These are phyloP conservation scores for Solen grandis DNA, from an alignment of 1,140 invertebrate genomes.

Conservation along the genomic window DNA sequence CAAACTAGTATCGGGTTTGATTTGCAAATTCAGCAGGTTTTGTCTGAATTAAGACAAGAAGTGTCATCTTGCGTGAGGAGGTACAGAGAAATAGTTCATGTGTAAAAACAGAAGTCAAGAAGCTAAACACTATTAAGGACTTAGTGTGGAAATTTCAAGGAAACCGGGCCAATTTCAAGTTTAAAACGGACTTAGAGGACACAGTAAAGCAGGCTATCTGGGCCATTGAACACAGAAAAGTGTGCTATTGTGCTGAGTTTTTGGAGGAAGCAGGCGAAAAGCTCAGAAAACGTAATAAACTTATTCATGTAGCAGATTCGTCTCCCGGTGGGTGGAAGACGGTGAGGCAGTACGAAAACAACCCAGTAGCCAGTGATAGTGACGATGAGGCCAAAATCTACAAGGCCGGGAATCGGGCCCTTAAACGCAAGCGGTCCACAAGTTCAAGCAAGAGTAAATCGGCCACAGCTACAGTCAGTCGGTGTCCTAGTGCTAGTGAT, in stretches of 20 bases:
- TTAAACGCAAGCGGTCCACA: neutral
- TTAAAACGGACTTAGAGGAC: slow-evolving; percentile 17
- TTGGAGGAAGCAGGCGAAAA: neutral
- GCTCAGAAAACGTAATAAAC: slow-evolving; percentile 3
- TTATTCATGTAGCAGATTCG: neutral
- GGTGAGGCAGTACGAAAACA: neutral
- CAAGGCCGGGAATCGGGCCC: neutral
- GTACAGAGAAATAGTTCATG: neutral
- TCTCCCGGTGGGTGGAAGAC: neutral
- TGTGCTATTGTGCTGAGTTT: neutral
- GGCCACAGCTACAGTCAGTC: neutral
- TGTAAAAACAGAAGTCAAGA: slow-evolving; percentile 28
- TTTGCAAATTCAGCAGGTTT: neutral
- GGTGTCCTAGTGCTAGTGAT: neutral
- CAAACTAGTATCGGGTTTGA: neutral
- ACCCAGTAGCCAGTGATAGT: neutral
- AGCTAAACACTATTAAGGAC: slow-evolving; percentile 16
- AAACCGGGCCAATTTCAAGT: slow-evolving; percentile 11
- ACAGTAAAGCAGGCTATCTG: neutral
- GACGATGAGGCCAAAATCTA: neutral
- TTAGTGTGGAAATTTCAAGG: slow-evolving; percentile 27
- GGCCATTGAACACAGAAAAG: neutral
- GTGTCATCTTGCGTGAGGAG: neutral
- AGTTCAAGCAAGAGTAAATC: neutral
- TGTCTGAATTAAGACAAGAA: neutral